Percentiles rank a stretch among this genome's conserved stretches.
Conservation (phyloP, 1,140 invertebrate genomes). For the Dufourea novaeangliae region DNA sequence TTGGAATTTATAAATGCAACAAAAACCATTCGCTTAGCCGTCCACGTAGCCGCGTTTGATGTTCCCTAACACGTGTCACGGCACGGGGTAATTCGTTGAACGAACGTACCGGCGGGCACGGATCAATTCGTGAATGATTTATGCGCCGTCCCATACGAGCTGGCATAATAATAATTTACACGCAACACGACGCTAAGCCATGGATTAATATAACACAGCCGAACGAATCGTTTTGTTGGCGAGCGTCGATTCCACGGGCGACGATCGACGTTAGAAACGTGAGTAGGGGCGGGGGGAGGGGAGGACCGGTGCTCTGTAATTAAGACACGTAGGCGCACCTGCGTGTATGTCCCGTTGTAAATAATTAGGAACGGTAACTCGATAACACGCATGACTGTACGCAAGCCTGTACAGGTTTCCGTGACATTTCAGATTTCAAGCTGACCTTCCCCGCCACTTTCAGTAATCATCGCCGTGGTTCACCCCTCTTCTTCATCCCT, state of each 20-base stretch:
- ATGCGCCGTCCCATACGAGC: conserved; percentile 43
- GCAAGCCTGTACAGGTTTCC: conserved; percentile 33
- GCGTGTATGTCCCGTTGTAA: conserved; percentile 41
- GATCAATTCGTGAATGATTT: conserved; percentile 62
- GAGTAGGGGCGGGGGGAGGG: too few species aligned
- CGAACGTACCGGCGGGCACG: not conserved
- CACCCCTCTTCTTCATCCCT: not conserved
- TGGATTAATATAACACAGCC: conserved; percentile 50
- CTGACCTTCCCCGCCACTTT: conserved; percentile 35
- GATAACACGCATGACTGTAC: conserved; percentile 25
- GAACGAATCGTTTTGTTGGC: conserved; percentile 41
- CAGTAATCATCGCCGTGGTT: not conserved
- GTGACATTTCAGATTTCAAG: conserved; percentile 55
- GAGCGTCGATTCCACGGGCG: conserved; percentile 21
- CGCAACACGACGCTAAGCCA: conserved; percentile 49
- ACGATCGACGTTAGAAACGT: conserved; percentile 37
- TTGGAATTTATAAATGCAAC: not conserved
- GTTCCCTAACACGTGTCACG: not conserved
- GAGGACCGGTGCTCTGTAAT: conserved; percentile 31
- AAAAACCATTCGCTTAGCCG: not conserved
- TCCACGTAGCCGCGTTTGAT: not conserved
- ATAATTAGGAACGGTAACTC: conserved; percentile 54
- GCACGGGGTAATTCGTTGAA: conserved; percentile 34
- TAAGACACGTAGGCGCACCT: conserved; percentile 14
- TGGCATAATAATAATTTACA: conserved; percentile 61